Evolutionary conservation across 1,140 invertebrate genomes (phyloP).

Genomic region (Triops longicaudatus): DNA sequence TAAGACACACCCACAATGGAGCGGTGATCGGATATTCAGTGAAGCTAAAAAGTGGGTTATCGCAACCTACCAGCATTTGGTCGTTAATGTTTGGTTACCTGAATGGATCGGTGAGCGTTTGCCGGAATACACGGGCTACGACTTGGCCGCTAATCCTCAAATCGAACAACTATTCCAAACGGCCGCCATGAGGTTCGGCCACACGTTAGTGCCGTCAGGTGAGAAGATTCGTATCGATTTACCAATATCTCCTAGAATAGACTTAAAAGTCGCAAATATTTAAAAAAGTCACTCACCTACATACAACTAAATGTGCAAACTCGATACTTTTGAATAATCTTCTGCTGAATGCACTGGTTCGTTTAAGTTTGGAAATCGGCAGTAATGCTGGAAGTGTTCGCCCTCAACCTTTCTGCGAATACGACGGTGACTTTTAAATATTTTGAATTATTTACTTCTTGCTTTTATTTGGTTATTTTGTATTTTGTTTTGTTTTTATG

Average conservation of each 20-base stretch:
- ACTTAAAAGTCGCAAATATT: no score
- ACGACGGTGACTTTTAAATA: not conserved
- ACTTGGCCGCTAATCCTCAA: constrained; percentile 53
- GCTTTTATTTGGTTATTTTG: no score
- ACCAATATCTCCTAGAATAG: no score
- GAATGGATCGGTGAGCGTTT: constrained; percentile 39
- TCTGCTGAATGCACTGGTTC: no score
- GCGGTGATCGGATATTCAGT: constrained; percentile 48
- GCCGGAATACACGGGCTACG: constrained; percentile 44
- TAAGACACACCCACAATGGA: constrained; percentile 39
- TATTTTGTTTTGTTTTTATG: no score
- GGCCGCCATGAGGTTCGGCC: constrained; percentile 58
- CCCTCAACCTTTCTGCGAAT: no score
- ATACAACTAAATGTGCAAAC: no score
- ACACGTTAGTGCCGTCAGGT: constrained; percentile 51
- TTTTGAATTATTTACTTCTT: no score
- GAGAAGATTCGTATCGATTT: constrained; percentile 3
- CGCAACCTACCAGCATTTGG: constrained; percentile 46
- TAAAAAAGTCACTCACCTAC: no score
- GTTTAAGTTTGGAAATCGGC: no score
- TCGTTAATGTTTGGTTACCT: constrained; percentile 48
- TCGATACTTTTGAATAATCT: no score
- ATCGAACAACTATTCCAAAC: constrained; percentile 60
- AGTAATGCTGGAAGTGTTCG: no score
- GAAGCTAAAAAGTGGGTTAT: constrained; percentile 53